phyloP scores from a whole-genome alignment of 2,113 vertebrate species.

The Boulengeromyrus knoepffleri region DNA sequence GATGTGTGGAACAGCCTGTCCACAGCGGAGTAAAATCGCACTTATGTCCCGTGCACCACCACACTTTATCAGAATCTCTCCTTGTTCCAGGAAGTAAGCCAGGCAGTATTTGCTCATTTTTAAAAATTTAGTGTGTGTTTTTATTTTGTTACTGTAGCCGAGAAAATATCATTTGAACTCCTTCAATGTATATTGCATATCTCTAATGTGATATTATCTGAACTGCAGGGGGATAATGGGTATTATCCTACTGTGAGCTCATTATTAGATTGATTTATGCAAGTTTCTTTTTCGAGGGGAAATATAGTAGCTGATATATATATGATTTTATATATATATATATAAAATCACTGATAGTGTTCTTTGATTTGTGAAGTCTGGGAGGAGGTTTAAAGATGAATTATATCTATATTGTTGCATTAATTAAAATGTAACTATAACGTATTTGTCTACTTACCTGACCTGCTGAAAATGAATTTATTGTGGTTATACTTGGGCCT shows the following conservation, averaged over 20 bases:
- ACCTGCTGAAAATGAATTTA: background rate
- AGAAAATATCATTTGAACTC: background rate
- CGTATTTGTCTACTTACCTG: background rate
- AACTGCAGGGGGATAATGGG: background rate
- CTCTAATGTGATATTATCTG: background rate
- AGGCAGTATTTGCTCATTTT: background rate
- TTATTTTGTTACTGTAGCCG: background rate
- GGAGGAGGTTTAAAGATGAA: background rate
- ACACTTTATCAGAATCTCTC: background rate
- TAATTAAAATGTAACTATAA: background rate
- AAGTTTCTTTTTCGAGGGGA: background rate
- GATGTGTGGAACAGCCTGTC: background rate
- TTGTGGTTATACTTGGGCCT: background rate
- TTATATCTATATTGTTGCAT: background rate
- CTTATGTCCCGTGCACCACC: background rate
- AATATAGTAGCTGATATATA: background rate
- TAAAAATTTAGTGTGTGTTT: background rate
- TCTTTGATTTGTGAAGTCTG: background rate
- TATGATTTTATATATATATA: too few species aligned
- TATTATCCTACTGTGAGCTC: background rate
- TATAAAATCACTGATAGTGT: background rate
- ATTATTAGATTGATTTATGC: background rate
- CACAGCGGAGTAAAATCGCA: background rate
- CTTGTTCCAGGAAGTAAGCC: background rate
- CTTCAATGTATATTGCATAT: background rate